phyloP scores from a whole-genome alignment of 2,797 vertebrate species.

The Myiothlypis coronata region DNA sequence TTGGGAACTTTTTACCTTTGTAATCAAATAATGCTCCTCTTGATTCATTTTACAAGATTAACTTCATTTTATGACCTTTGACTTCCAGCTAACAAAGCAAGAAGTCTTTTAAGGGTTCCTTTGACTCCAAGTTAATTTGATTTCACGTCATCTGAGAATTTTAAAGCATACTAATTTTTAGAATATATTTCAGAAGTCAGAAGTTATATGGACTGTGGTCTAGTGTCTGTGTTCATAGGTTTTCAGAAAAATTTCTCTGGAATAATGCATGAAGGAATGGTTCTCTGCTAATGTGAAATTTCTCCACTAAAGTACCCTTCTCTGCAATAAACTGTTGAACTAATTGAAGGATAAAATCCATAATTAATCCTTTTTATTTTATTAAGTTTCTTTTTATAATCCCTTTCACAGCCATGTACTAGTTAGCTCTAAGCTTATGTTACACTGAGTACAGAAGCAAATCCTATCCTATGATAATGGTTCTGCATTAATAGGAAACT shows the following conservation, averaged over 20 bases:
- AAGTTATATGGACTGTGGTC: not conserved
- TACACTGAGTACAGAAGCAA: not conserved
- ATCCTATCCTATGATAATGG: not conserved
- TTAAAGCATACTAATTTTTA: not conserved
- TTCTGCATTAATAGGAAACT: not conserved
- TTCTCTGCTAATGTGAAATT: not conserved
- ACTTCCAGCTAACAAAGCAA: not conserved
- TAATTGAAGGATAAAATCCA: not conserved
- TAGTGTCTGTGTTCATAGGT: not conserved
- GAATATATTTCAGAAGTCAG: not conserved
- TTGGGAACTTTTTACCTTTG: not conserved
- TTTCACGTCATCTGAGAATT: not conserved
- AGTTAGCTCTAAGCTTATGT: not conserved
- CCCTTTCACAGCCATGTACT: not conserved
- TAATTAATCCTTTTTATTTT: not conserved
- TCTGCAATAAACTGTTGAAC: not conserved
- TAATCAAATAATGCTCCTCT: not conserved
- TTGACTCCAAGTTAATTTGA: not conserved
- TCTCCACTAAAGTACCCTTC: not conserved
- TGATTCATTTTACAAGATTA: not conserved
- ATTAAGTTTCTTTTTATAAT: not conserved
- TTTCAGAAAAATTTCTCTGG: not conserved
- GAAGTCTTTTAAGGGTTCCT: not conserved
- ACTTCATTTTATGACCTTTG: not conserved
- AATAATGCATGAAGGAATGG: not conserved